phyloP scores from a whole-genome alignment of 1,140 invertebrate species.

The Cotesia typhae region DNA sequence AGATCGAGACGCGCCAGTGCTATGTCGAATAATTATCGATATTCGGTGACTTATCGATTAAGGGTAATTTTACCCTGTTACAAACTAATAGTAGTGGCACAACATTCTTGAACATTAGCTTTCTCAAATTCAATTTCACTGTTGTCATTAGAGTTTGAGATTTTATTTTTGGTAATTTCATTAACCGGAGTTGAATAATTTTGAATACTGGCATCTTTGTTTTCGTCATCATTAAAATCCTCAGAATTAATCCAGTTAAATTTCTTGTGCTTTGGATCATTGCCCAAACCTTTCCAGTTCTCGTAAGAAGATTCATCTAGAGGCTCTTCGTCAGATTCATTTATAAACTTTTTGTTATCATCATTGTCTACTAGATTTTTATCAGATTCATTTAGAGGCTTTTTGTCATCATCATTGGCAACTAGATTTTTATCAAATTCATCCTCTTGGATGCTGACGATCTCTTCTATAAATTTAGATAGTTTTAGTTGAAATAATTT shows the following conservation, averaged over 20 bases:
- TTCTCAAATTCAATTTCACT: not conserved
- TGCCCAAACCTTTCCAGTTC: not conserved
- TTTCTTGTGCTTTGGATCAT: not conserved
- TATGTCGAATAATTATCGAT: too few species aligned
- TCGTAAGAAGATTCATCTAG: not conserved
- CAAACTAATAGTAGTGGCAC: not conserved
- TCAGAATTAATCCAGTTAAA: constrained; percentile 2
- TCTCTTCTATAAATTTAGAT: constrained; percentile 2
- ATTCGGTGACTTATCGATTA: too few species aligned
- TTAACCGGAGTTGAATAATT: not conserved
- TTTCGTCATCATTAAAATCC: not conserved
- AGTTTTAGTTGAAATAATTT: not conserved
- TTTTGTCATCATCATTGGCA: too few species aligned
- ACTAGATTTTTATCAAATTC: not conserved
- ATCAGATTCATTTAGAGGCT: too few species aligned
- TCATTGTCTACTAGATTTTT: too few species aligned
- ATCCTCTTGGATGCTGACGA: not conserved
- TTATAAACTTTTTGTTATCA: too few species aligned
- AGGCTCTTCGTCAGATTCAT: too few species aligned
- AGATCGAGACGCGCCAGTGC: too few species aligned
- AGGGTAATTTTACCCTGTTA: too few species aligned
- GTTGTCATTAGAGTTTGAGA: not conserved
- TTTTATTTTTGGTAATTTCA: not conserved
- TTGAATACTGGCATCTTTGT: not conserved
- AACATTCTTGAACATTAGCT: not conserved